Evolutionary conservation across 2,113 vertebrate genomes (phyloP).

Genomic region (Perca fluviatilis): DNA sequence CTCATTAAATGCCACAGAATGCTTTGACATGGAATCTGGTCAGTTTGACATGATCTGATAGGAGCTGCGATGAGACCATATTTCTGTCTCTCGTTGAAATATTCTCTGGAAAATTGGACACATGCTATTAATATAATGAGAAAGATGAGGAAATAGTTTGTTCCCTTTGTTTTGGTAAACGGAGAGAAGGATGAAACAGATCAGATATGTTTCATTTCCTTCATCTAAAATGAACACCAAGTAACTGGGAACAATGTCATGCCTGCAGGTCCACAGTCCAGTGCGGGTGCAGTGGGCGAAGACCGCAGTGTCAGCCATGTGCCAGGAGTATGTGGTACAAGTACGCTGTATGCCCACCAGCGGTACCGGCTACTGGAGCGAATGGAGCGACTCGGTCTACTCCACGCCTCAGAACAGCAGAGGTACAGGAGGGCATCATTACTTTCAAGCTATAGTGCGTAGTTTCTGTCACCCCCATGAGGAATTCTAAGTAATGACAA

Average conservation of each 20-base stretch:
- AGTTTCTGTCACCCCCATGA: too few relatives aligned
- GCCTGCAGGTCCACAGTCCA: constrained; percentile 69
- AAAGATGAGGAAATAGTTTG: background rate
- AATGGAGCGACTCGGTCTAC: constrained; percentile 87
- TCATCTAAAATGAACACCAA: background rate
- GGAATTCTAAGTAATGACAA: too few relatives aligned
- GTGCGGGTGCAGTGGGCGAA: constrained; percentile 48
- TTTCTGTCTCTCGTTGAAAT: constrained; percentile 8
- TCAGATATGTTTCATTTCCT: background rate
- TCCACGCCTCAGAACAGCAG: constrained; percentile 84
- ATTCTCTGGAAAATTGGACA: background rate
- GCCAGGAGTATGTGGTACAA: constrained; percentile 84
- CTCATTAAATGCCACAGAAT: background rate
- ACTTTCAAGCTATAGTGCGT: background rate
- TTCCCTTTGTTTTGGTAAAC: background rate
- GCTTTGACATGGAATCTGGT: constrained; percentile 1
- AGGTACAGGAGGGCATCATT: constrained; percentile 84
- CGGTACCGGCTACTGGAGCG: constrained; percentile 88
- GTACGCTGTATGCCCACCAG: constrained; percentile 85
- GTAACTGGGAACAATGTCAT: constrained; percentile 17
- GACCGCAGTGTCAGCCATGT: constrained; percentile 80
- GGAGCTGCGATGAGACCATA: background rate
- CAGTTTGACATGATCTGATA: constrained; percentile 2
- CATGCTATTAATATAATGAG: background rate
- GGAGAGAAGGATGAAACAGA: background rate